A percentile compares a stretch with the other conserved stretches of the same genome.
Conservation (phyloP, 2,797 vertebrate species). For the Fratercula arctica region DNA sequence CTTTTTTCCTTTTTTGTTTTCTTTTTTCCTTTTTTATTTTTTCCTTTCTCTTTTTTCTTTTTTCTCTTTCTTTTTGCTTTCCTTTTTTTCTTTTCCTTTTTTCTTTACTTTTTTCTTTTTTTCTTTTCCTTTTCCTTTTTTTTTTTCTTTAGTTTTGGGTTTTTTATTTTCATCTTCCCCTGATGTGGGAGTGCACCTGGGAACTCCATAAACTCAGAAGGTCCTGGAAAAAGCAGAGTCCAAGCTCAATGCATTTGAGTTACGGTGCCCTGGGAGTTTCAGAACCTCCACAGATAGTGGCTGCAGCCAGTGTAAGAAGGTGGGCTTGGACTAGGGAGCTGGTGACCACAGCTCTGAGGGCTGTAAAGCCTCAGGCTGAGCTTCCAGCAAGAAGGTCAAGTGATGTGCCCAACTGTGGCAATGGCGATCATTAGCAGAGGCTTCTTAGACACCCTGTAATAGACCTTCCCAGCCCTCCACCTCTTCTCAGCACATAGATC, state of each 20-base stretch:
- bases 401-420: accelerated
- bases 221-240: not conserved
- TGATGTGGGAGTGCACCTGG: not conserved
- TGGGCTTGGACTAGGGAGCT: not conserved
- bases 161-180: not conserved
- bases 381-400: not conserved
- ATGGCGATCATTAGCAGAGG: not conserved
- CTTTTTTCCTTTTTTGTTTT: not conserved
- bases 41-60: not conserved
- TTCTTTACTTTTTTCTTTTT: accelerated
- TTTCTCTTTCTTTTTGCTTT: accelerated
- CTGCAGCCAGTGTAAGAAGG: not conserved
- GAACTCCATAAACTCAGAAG: not conserved
- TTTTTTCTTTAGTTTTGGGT: too few relatives aligned
- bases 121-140: accelerated
- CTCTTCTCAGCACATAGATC: not conserved
- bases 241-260: not conserved
- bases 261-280: not conserved
- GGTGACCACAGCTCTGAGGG: not conserved
- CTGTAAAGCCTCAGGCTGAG: not conserved
- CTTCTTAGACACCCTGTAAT: not conserved
- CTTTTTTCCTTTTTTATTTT: too few relatives aligned
- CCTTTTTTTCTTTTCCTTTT: accelerated
- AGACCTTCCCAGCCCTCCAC: not conserved
- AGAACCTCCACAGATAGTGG: not conserved